Base-by-base conservation (phyloP, 2,797 vertebrate species). In the Pempheris klunzingeri region DNA sequence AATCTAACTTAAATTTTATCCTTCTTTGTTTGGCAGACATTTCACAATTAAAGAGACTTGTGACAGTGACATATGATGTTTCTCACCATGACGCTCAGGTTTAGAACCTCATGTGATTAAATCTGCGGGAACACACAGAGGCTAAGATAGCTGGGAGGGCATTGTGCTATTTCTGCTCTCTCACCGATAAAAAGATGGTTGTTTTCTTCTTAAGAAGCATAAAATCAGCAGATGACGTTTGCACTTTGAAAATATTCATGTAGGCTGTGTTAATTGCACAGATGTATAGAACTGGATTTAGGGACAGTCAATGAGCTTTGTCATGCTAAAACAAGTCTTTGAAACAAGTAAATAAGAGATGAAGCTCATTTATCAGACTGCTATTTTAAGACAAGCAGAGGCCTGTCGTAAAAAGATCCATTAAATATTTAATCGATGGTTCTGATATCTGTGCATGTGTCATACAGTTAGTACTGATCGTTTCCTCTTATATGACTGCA, bases 361-460 rank as follows among this genome's bases (percentile, higher is more conserved):
- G 26, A 79, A 47, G 47, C 59, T 70, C 18, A 71, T 80, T 80
- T 26, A 62, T 82, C 66, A 79, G 38, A 28, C 3, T 24, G 57
- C 66, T 80, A 73, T 80, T 83, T 82, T 69, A 50, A 47, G 59
- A 72, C 54, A 41, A 32, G 24, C 49, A 70, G 52, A 71, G 26
- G 49, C 30, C 38, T 26, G 52, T 34, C 72, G 43, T 68, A 39
- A 71, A n/a, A 55, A 68, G 64, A 71, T 28, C 24, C 62, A 74
- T 78, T 71, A 80, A 74, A 77, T 70, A 77, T 75, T 64, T 57
- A 83, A 72, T 80, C 12, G 52, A 5, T 68, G 28, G 15, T 68
- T 74, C 26, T 61, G 34, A 74, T 55, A 54, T 77, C 74, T 78
- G 41, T 64, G 8, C 64, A 57, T n/a, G 15, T 49, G 32, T 67